phyloP scores from a whole-genome alignment of 2,888 invertebrate species.

The Parapristionchus giblindavisi region DNA sequence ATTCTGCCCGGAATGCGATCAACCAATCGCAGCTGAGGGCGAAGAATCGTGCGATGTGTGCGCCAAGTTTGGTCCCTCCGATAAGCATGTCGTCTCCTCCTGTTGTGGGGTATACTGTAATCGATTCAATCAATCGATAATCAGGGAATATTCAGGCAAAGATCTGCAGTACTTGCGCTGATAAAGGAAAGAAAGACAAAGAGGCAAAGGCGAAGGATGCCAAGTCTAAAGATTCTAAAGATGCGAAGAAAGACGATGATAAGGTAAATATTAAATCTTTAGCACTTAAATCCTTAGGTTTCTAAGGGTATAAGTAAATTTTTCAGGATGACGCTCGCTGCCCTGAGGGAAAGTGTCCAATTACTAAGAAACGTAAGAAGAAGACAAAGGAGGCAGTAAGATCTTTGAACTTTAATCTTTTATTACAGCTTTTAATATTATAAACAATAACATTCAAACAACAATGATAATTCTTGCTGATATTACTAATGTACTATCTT shows the following conservation, averaged over 20 bases:
- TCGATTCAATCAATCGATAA: too few species aligned
- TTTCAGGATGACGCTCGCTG: not conserved
- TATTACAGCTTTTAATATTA: too few species aligned
- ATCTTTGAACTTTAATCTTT: too few species aligned
- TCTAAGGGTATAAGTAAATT: too few species aligned
- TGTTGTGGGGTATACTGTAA: conserved; percentile 50
- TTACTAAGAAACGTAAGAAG: conserved; percentile 17
- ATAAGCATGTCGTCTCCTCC: conserved; percentile 42
- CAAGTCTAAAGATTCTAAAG: too few species aligned
- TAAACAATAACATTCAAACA: too few species aligned
- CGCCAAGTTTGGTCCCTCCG: conserved; percentile 45
- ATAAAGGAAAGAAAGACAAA: conserved; percentile 44
- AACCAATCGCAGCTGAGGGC: conserved; percentile 49
- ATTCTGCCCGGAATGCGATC: conserved; percentile 24
- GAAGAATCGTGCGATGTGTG: conserved; percentile 49
- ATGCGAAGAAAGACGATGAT: not conserved
- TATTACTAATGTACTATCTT: too few species aligned
- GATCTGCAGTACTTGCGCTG: conserved; percentile 47
- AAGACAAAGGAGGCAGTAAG: not conserved
- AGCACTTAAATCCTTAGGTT: too few species aligned
- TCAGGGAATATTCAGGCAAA: conserved; percentile 39
- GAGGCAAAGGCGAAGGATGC: too few species aligned
- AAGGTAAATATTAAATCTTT: too few species aligned
- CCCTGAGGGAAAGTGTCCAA: conserved; percentile 30
- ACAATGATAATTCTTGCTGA: too few species aligned